These are phyloP conservation scores for Nibea coibor DNA, from an alignment of 2,113 vertebrate genomes.

Conservation along the genomic window DNA sequence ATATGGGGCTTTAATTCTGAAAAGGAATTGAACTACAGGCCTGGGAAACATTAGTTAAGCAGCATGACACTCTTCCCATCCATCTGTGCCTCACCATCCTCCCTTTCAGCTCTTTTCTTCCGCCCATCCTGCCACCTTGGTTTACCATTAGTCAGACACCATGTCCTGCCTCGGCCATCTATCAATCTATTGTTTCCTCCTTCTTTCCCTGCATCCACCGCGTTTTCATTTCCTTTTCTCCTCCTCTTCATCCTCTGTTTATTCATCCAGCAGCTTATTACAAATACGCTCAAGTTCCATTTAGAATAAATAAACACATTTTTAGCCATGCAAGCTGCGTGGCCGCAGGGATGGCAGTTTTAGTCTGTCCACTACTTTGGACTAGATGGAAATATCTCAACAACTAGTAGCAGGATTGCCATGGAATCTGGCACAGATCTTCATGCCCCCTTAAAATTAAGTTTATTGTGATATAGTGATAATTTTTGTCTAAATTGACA, in stretches of 20 bases:
- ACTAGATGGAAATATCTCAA: background rate
- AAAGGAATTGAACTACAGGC: conserved; percentile 76
- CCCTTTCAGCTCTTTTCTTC: conserved; percentile 55
- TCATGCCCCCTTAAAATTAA: background rate
- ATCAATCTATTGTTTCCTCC: conserved; percentile 63
- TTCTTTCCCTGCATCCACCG: conserved; percentile 13
- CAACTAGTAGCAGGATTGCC: background rate
- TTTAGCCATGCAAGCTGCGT: background rate
- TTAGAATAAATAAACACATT: background rate
- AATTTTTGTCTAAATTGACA: too few relatives aligned
- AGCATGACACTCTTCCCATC: conserved; percentile 59
- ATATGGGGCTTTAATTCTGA: conserved; percentile 76
- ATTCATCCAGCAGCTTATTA: conserved; percentile 5
- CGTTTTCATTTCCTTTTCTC: conserved; percentile 30
- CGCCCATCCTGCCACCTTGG: conserved; percentile 59
- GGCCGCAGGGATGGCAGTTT: background rate
- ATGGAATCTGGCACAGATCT: background rate
- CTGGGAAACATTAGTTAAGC: conserved; percentile 76
- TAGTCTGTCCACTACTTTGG: background rate
- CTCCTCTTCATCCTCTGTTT: background rate
- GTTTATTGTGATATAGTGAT: background rate
- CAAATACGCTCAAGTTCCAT: background rate
- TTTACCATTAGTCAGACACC: conserved; percentile 65
- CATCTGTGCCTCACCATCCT: conserved; percentile 64
- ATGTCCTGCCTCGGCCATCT: conserved; percentile 44